These are phyloP conservation scores for Pelecanoides urinatrix DNA, from an alignment of 2,113 vertebrate species.

Conservation along the genomic window DNA sequence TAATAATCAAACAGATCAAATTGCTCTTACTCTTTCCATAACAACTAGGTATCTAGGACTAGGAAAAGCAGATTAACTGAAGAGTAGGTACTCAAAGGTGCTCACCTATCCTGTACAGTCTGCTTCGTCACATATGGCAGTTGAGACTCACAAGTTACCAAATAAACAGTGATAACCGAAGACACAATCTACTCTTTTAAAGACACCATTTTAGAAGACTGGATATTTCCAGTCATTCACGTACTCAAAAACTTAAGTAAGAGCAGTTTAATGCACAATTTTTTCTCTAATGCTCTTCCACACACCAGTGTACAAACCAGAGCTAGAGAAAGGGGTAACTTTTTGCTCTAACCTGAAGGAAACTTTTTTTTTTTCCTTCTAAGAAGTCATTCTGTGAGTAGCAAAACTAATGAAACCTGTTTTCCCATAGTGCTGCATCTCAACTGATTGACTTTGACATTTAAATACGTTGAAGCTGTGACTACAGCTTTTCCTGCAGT, in stretches of 20 bases:
- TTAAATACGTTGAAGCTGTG: neutral
- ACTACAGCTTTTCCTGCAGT: slow-evolving; percentile 1
- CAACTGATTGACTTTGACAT: neutral
- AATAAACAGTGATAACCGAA: neutral
- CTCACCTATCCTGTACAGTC: neutral
- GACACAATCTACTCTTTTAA: neutral
- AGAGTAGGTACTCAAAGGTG: neutral
- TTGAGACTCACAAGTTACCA: neutral
- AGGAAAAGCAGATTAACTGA: neutral
- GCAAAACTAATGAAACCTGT: neutral
- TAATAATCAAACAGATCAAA: neutral
- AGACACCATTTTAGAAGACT: neutral
- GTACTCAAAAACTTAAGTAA: neutral
- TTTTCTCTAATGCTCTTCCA: neutral
- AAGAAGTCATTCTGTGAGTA: neutral
- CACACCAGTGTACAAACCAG: neutral
- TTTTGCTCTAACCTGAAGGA: neutral
- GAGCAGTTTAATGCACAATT: neutral
- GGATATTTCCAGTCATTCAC: neutral
- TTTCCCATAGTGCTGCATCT: neutral
- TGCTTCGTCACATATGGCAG: neutral
- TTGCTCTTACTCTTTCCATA: neutral
- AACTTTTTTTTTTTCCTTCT: neutral
- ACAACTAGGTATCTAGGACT: neutral
- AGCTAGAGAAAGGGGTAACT: neutral